Evolutionary conservation across 2,797 vertebrate genomes (phyloP).

Genomic region (Adrianichthys oophorus): DNA sequence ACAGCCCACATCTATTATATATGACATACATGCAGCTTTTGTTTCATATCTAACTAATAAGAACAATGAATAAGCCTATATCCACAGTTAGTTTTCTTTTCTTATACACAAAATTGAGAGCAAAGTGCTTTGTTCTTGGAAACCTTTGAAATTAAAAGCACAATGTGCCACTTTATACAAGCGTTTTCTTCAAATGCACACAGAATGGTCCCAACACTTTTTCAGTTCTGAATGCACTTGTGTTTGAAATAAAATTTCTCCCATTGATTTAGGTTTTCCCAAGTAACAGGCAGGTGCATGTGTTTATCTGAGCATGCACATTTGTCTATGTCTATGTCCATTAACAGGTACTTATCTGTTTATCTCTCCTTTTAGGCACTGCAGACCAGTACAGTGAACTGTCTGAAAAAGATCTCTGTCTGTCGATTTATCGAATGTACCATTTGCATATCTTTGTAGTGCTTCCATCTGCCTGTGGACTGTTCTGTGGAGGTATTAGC

Average conservation of each 20-base stretch:
- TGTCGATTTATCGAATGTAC: constrained; percentile 80
- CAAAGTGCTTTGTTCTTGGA: constrained; percentile 38
- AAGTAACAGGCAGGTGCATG: constrained; percentile 55
- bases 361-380: constrained; percentile 78
- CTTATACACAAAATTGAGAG: constrained; percentile 50
- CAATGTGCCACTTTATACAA: constrained; percentile 26
- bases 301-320: constrained; percentile 53
- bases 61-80: constrained; percentile 59
- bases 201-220: constrained; percentile 21
- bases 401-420: constrained; percentile 79
- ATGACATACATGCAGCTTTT: constrained; percentile 77
- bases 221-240: constrained; percentile 44
- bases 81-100: constrained; percentile 63
- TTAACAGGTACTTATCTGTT: constrained; percentile 83
- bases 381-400: constrained; percentile 72
- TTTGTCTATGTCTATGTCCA: constrained; percentile 62
- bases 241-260: constrained; percentile 47
- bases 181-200: constrained; percentile 31
- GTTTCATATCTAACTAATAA: constrained; percentile 77
- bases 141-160: constrained; percentile 52
- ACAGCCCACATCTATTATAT: constrained; percentile 78
- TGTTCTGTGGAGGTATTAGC: constrained; percentile 81
- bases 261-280: constrained; percentile 50
- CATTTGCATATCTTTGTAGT: constrained; percentile 88
- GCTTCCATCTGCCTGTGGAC: constrained; percentile 80